Percentiles rank a stretch among this genome's conserved stretches.
Evolutionary conservation across 1,140 invertebrate species (phyloP).

Genomic region (Schlechtendalia chinensis): DNA sequence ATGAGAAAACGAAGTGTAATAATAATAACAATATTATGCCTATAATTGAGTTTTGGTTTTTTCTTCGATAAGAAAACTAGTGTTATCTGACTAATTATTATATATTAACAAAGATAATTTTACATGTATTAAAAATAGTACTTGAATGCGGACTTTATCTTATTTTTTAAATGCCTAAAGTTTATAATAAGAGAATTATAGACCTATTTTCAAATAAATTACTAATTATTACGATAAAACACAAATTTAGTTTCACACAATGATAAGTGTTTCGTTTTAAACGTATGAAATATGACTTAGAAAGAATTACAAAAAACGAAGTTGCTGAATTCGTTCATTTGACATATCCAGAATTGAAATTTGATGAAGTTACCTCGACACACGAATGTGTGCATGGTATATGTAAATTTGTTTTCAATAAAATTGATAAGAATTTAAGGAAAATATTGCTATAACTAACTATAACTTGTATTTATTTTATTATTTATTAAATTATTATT

Average conservation of each 20-base stretch:
- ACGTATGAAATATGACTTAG: not conserved
- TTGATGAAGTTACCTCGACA: too few relatives aligned
- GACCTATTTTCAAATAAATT: not conserved
- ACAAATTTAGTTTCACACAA: not conserved
- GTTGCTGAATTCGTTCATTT: too few relatives aligned
- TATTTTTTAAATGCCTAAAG: not conserved
- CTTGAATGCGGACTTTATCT: not conserved
- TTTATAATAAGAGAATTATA: not conserved
- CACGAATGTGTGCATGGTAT: too few relatives aligned
- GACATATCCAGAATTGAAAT: too few relatives aligned
- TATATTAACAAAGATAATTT: not conserved
- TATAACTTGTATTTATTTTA: too few relatives aligned
- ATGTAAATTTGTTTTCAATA: too few relatives aligned
- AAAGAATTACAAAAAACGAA: too few relatives aligned
- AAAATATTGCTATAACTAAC: too few relatives aligned
- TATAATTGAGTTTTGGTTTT: not conserved
- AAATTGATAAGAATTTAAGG: too few relatives aligned
- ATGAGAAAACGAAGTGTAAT: not conserved
- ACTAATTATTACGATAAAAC: not conserved
- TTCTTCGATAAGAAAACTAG: not conserved
- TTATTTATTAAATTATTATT: too few relatives aligned
- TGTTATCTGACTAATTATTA: not conserved
- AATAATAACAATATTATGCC: too few relatives aligned
- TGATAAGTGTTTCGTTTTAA: not conserved
- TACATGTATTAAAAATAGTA: not conserved